phyloP scores from a whole-genome alignment of 2,797 vertebrate species.

The Falco rusticolus region DNA sequence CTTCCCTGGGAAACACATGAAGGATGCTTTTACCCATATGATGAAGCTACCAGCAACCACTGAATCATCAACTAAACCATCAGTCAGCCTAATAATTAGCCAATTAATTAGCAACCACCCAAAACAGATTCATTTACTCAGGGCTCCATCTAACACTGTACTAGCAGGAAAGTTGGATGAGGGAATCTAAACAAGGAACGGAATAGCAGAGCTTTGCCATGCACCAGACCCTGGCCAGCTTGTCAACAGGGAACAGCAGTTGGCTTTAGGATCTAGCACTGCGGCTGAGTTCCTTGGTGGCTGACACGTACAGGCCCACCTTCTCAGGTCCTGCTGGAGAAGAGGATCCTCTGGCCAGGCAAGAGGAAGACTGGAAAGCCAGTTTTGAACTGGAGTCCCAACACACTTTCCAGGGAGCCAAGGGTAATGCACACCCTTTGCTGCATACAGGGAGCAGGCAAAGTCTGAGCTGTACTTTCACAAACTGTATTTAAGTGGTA shows the following conservation, averaged over 20 bases:
- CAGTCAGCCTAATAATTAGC: constrained; percentile 64
- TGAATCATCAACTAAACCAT: constrained; percentile 59
- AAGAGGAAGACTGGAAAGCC: background rate
- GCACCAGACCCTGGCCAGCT: rapidly evolving
- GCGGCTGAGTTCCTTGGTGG: background rate
- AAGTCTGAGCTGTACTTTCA: background rate
- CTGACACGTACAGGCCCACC: background rate
- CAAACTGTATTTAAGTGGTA: background rate
- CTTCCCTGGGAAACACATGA: background rate
- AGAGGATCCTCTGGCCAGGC: background rate
- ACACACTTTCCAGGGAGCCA: background rate
- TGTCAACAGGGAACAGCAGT: background rate
- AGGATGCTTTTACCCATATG: background rate
- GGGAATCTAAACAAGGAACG: background rate
- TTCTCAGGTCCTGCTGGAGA: background rate
- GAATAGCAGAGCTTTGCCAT: background rate
- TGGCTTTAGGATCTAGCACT: background rate
- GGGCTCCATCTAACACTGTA: constrained; percentile 2
- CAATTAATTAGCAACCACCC: constrained; percentile 57
- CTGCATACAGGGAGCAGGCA: background rate
- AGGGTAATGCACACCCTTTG: background rate
- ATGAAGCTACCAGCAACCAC: constrained; percentile 46
- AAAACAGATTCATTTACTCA: constrained; percentile 48
- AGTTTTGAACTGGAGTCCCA: background rate
- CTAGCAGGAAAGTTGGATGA: background rate